Conservation (phyloP, 1,140 invertebrate species). For the Grapholita molesta region DNA sequence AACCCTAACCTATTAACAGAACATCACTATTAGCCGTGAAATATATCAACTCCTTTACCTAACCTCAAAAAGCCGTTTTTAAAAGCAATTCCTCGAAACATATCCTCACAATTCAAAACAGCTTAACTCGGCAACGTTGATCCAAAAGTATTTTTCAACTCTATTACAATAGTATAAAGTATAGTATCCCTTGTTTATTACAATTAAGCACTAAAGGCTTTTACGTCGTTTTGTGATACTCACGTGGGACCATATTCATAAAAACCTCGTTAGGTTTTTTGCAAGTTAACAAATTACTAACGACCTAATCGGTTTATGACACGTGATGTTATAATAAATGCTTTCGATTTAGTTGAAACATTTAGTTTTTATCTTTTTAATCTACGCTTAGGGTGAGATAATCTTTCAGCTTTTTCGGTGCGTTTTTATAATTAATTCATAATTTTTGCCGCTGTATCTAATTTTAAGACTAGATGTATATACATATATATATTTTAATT, state of each 20-base stretch:
- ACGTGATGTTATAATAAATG: slow-evolving; percentile 60
- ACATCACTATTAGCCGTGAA: background rate
- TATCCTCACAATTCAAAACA: background rate
- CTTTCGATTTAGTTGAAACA: slow-evolving; percentile 22
- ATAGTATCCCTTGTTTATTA: background rate
- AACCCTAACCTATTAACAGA: background rate
- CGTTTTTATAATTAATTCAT: background rate
- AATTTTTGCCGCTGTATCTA: background rate
- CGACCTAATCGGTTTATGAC: slow-evolving; percentile 68
- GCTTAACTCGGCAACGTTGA: background rate
- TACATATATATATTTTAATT: too few species aligned
- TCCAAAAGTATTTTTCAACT: background rate
- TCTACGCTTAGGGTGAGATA: background rate
- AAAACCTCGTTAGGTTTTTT: slow-evolving; percentile 69
- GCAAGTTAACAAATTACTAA: slow-evolving; percentile 40
- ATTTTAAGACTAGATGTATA: too few species aligned
- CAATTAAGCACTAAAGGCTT: background rate
- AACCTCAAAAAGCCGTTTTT: background rate
- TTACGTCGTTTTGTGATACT: background rate
- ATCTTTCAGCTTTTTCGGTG: background rate
- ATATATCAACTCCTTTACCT: background rate
- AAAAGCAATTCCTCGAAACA: background rate
- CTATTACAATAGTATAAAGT: background rate
- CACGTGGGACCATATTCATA: slow-evolving; percentile 39
- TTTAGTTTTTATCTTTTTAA: background rate